Evolutionary conservation across 2,797 vertebrate genomes (phyloP).

Genomic region (Crenuchus spilurus): DNA sequence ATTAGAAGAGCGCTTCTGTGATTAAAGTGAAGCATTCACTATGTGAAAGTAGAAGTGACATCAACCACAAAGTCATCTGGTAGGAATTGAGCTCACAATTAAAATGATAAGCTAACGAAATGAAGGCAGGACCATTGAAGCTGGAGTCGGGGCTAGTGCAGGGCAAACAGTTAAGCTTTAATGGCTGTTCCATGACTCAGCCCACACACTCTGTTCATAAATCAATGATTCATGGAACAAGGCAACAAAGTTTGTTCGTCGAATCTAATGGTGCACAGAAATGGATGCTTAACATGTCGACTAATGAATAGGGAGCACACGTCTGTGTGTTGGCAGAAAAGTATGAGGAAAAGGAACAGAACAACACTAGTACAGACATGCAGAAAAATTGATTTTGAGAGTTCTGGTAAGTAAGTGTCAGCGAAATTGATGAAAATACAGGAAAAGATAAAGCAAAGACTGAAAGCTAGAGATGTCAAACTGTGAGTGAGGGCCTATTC

Average conservation of each 20-base stretch:
- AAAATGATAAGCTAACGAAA: not conserved
- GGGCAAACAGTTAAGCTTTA: not conserved
- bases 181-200: conserved; percentile 3
- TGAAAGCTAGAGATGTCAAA: not conserved
- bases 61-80: not conserved
- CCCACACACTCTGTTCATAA: not conserved
- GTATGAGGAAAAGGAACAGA: not conserved
- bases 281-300: not conserved
- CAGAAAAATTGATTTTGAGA: not conserved
- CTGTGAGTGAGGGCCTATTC: not conserved
- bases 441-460: too few relatives aligned
- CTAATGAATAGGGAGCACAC: not conserved
- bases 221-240: not conserved
- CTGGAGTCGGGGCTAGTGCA: not conserved
- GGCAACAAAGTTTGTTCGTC: not conserved
- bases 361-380: not conserved
- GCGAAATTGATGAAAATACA: too few relatives aligned
- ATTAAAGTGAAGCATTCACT: conserved; percentile 3
- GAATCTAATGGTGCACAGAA: not conserved
- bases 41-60: not conserved
- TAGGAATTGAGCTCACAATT: not conserved
- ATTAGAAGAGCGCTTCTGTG: conserved; percentile 29
- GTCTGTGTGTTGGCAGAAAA: not conserved
- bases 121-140: not conserved
- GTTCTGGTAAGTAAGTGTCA: not conserved